phyloP scores from a whole-genome alignment of 2,113 vertebrate species.

The Notothenia rossii region DNA sequence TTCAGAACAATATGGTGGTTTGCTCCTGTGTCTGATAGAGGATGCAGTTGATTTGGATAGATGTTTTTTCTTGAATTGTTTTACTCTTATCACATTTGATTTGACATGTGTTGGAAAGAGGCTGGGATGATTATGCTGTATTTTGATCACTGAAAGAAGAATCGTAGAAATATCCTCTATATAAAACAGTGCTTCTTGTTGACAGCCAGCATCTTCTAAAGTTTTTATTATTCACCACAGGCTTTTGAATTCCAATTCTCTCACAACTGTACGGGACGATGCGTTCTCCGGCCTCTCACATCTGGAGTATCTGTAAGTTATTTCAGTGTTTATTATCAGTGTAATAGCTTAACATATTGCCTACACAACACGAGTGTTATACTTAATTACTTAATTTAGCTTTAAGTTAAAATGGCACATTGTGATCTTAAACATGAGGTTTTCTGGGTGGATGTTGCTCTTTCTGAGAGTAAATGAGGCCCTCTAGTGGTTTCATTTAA shows the following conservation, averaged over 20 bases:
- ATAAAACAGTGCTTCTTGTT: background rate
- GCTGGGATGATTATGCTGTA: too few relatives aligned
- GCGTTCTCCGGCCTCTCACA: constrained; percentile 97
- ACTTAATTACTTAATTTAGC: too few relatives aligned
- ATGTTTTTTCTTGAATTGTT: too few relatives aligned
- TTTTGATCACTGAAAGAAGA: background rate
- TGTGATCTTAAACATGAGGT: background rate
- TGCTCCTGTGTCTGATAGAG: too few relatives aligned
- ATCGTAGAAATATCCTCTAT: too few relatives aligned
- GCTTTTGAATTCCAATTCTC: constrained; percentile 96
- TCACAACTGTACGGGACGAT: constrained; percentile 93
- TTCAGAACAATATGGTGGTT: too few relatives aligned
- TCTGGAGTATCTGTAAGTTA: constrained; percentile 97
- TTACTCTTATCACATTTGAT: too few relatives aligned
- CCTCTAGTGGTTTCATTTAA: constrained; percentile 33
- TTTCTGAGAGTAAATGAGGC: background rate
- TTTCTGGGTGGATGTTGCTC: constrained; percentile 14
- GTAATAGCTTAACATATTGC: too few relatives aligned
- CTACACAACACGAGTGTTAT: too few relatives aligned
- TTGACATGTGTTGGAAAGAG: too few relatives aligned
- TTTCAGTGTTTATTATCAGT: background rate
- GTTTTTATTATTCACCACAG: constrained; percentile 81
- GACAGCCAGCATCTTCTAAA: background rate
- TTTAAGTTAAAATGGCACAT: too few relatives aligned
- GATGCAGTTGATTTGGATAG: too few relatives aligned